Evolutionary conservation across 2,888 invertebrate species (phyloP).

Genomic region (Anoplius nigerrimus): DNA sequence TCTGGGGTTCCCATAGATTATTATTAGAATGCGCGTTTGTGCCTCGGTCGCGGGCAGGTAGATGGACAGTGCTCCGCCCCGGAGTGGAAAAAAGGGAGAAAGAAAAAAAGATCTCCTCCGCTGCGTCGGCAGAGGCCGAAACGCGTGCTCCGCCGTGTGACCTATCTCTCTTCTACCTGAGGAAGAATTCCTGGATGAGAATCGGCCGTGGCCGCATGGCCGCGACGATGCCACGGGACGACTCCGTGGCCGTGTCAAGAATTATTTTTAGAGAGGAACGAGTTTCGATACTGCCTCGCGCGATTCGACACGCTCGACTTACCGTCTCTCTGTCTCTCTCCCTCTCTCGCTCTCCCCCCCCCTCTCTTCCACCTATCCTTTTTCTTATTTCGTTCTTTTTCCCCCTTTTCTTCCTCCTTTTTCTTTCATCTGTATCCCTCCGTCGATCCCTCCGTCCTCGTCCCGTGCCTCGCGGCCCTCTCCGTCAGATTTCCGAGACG

Average conservation of each 20-base stretch:
- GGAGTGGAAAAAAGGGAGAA: conserved; percentile 41
- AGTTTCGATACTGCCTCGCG: conserved; percentile 28
- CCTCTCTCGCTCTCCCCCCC: conserved; percentile 11
- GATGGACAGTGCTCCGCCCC: conserved; percentile 71
- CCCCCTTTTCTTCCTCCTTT: too few species aligned
- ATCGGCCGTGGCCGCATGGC: conserved; percentile 33
- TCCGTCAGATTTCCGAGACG: conserved; percentile 3
- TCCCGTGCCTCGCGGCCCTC: too few species aligned
- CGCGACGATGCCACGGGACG: conserved; percentile 9
- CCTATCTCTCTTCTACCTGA: conserved; percentile 49
- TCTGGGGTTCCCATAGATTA: conserved; percentile 71
- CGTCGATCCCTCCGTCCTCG: too few species aligned
- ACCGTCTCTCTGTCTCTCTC: conserved; percentile 10
- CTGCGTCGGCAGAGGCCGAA: conserved; percentile 41
- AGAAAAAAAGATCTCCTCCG: conserved; percentile 36
- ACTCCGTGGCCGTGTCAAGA: conserved; percentile 20
- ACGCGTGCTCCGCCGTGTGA: conserved; percentile 42
- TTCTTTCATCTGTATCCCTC: too few species aligned
- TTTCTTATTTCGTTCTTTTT: too few species aligned
- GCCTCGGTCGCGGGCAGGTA: conserved; percentile 64
- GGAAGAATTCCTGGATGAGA: conserved; percentile 46
- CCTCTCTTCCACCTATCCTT: neutral
- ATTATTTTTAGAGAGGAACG: conserved; percentile 48
- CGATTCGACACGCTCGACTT: conserved; percentile 9
- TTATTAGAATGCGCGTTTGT: conserved; percentile 72